Percentiles rank a stretch among this genome's conserved stretches.
Evolutionary conservation across 2,113 vertebrate genomes (phyloP).

Genomic region (Vanacampus margaritifer): DNA sequence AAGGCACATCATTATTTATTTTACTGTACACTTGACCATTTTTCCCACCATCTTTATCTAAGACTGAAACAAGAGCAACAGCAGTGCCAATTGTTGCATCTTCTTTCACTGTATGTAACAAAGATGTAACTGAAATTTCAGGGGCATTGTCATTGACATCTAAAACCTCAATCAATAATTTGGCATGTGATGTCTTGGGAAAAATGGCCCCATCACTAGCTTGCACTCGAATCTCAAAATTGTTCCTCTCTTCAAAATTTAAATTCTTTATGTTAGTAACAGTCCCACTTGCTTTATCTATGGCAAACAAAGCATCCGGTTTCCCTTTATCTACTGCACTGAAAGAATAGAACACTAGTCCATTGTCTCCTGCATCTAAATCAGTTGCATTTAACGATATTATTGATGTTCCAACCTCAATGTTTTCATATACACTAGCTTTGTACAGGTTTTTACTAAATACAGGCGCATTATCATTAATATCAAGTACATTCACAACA

Average conservation of each 20-base stretch:
- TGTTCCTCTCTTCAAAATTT: slow-evolving; percentile 48
- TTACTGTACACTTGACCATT: slow-evolving; percentile 74
- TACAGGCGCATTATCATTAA: slow-evolving; percentile 60
- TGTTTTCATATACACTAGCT: slow-evolving; percentile 51
- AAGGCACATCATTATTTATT: slow-evolving; percentile 67
- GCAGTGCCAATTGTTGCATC: slow-evolving; percentile 54
- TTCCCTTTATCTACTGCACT: slow-evolving; percentile 16
- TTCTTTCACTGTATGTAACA: slow-evolving; percentile 65
- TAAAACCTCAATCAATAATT: slow-evolving; percentile 37
- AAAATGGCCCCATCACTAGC: slow-evolving; percentile 47
- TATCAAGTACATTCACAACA: slow-evolving; percentile 52
- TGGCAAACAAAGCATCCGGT: slow-evolving; percentile 47
- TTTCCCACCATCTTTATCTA: slow-evolving; percentile 75
- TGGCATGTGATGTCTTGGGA: slow-evolving; percentile 45
- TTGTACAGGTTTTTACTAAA: slow-evolving; percentile 57
- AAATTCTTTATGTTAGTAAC: slow-evolving; percentile 56
- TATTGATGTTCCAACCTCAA: slow-evolving; percentile 36
- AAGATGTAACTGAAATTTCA: slow-evolving; percentile 44
- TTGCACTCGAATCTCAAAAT: slow-evolving; percentile 55
- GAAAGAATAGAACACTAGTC: slow-evolving; percentile 43
- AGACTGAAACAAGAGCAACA: slow-evolving; percentile 76
- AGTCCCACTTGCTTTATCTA: slow-evolving; percentile 63
- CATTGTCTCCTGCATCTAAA: slow-evolving; percentile 52
- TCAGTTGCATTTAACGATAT: slow-evolving; percentile 57
- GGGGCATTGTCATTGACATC: slow-evolving; percentile 63